Base-by-base conservation (phyloP, 2,797 vertebrate genomes). In the Lagodon rhomboides region DNA sequence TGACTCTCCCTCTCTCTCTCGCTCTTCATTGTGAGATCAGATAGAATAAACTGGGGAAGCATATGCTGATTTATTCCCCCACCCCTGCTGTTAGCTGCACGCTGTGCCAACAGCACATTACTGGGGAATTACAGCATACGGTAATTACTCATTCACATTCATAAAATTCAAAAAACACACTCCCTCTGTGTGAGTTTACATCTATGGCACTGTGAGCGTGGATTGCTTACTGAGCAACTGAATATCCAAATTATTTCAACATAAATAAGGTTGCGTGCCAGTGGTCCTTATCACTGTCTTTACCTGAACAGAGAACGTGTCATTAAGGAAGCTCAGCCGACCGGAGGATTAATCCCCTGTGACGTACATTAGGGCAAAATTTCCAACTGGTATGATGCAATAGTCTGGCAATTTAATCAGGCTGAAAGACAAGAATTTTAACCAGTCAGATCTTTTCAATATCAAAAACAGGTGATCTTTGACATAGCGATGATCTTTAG, bases 31-130 rank as follows among this genome's bases (percentile, higher is more conserved):
- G 47, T 56, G 25, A 56, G 61, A 82, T 77, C 54, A 82, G 85
- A 85, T 25, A 49, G 46, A 80, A 84, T 75, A 70, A 80, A 83
- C 73, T 73, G 4, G 0, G 30, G 63, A 71, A 49, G 69, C 16
- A 38, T 50, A 60, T 87, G 70, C 56, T 84, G 80, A 90, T 89
- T 78, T 75, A 77, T 82, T 82, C 59, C 0, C 62, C 68, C 71
- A n/a, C 68, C 69, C 77, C 84, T 77, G 75, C 77, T 84, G 77
- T 76, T 76, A 62, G 55, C 82, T 16, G 55, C 79, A 63, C 59
- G 66, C 83, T 55, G 73, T 79, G 86, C 81, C 63, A 85, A 77
- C 77, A 78, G 58, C 74, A 77, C 80, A 85, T 87, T 88, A 83
- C 68, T 47, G 51, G 54, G 44, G 73, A 87, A 70, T 89, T 76